A percentile compares a stretch with the other conserved stretches of the same genome.
Evolutionary conservation across 37 sponge, comb jelly and placozoan genomes (phyloP).

Genomic region (Chondrilla cf. caribensis): DNA sequence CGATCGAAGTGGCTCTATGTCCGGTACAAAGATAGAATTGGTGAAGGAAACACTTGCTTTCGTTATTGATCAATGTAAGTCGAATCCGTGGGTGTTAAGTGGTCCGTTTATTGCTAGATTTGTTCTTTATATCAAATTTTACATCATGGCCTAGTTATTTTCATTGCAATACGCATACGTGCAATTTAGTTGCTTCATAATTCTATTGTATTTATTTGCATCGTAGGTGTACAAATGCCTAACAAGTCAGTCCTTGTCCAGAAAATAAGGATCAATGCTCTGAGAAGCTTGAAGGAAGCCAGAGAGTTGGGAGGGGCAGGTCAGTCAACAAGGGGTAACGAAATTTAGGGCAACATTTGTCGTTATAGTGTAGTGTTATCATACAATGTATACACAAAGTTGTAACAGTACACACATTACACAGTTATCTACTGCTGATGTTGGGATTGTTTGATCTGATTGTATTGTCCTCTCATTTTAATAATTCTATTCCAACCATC

Average conservation of each 20-base stretch:
- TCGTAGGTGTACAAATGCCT: slow-evolving; percentile 10
- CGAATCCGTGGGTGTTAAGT: background rate
- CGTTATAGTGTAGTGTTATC: background rate
- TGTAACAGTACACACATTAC: too few relatives aligned
- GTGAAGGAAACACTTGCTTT: slow-evolving; percentile 88
- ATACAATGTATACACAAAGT: too few relatives aligned
- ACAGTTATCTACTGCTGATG: too few relatives aligned
- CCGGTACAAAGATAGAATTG: slow-evolving; percentile 60
- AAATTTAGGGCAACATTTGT: background rate
- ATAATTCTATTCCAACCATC: too few relatives aligned
- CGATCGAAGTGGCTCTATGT: slow-evolving; percentile 89
- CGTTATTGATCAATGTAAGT: slow-evolving; percentile 85
- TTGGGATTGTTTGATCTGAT: too few relatives aligned
- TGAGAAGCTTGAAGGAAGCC: slow-evolving; percentile 64
- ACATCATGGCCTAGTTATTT: too few relatives aligned
- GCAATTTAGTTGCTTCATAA: too few relatives aligned
- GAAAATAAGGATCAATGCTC: slow-evolving; percentile 66
- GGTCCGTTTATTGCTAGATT: background rate
- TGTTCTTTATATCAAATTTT: background rate
- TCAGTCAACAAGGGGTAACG: background rate
- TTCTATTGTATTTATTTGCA: too few relatives aligned
- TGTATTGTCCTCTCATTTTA: too few relatives aligned
- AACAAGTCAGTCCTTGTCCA: slow-evolving; percentile 57
- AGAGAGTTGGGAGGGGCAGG: slow-evolving; percentile 35
- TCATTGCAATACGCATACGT: too few relatives aligned